phyloP scores from a whole-genome alignment of 2,113 vertebrate genomes.

The Mellivora capensis region DNA sequence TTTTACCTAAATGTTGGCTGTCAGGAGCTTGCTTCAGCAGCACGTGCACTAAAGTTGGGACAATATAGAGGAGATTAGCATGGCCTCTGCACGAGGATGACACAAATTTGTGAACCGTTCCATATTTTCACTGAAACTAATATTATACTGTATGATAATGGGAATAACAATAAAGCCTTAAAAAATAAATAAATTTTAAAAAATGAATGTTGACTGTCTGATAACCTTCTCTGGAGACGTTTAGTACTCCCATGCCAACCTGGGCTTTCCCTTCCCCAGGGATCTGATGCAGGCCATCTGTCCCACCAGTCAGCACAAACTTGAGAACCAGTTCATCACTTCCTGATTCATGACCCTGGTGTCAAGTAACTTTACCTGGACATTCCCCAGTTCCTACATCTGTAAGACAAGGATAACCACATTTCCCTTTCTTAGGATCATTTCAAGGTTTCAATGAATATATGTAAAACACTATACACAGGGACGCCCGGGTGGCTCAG shows the following conservation, averaged over 20 bases:
- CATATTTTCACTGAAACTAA: neutral
- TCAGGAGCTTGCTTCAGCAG: neutral
- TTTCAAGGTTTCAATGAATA: neutral
- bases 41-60: neutral
- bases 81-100: neutral
- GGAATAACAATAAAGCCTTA: neutral
- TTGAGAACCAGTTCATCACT: neutral
- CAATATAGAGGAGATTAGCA: neutral
- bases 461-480: neutral
- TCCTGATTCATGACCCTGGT: neutral
- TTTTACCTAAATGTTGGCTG: neutral
- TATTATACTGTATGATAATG: neutral
- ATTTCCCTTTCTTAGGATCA: neutral
- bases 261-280: neutral
- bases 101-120: neutral
- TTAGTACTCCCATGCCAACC: neutral
- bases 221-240: neutral
- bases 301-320: neutral
- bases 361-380: neutral
- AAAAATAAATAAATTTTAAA: neutral
- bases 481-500: too few relatives aligned
- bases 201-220: neutral
- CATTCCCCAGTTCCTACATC: neutral
- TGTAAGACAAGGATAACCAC: neutral
- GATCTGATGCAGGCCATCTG: neutral